Evolutionary conservation across 2,113 vertebrate species (phyloP), one percentile per base, ranked within the genome.

Genomic region (Coracopsis vasa): DNA sequence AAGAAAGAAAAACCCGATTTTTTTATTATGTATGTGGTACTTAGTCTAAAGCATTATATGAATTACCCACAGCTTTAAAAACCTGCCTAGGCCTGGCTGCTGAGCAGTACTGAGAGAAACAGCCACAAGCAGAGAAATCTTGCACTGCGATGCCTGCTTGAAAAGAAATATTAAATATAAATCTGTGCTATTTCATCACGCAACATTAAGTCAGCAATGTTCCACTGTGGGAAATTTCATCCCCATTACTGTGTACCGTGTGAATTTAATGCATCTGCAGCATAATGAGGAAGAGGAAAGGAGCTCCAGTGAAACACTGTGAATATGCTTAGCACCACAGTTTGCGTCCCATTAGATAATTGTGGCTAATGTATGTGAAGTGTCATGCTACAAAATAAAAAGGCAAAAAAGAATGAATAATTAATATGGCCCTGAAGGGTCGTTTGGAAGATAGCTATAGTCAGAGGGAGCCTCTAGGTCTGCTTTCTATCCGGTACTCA

Each of bases 141-240:
- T 27, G 47, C 83, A 21, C 58, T 2, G 41, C 20, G 2, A 10
- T 4, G 54, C 61, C 70, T 13, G 80, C 69, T 58, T 33, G 70
- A 12, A 69, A 45, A 79, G 80, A 61, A 81, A 86, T 74, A 61
- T 87, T 45, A 29, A 93, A 84, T 67, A n/a, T 8, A 74, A 89
- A 94, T 64, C 90, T 17, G 24, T 18, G 77, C 87, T 71, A 23
- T 21, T 81, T 42, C 92, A 53, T 8, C 95, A 74, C 6, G 15
- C 86, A 84, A 28, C 78, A 80, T 87, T 17, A 86, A 90, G 90
- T 54, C 94, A 96, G 87, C 95, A 81, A 77, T 47, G 83, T 62
- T 93, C 88, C 62, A 14, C 65, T 7, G 74, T 77, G 92, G 91
- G 91, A 85, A 95, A 85, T 82, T 41, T 79, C 91, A 86, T 71